Base-by-base conservation (phyloP, 2,797 vertebrate genomes). In the Amblyraja radiata region DNA sequence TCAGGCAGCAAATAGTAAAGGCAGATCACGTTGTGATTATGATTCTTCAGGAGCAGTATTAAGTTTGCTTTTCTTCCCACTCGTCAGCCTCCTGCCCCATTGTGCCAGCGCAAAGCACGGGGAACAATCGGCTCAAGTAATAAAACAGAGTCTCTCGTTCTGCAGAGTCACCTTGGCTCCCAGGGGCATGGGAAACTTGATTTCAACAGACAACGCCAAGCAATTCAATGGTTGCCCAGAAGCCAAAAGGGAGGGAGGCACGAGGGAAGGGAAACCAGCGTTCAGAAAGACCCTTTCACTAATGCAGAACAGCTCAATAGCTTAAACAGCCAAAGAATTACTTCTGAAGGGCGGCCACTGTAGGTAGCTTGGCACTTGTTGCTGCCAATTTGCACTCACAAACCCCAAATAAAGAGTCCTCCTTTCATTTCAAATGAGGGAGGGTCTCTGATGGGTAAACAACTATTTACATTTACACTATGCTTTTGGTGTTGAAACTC, bases 131-230 rank as follows among this genome's bases (percentile, higher is more conserved):
- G 61, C 63, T 3, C 61, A 65, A 68, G 84, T 9, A 68, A 68
- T 88, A 88, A 88, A 88, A 88, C 65, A 13, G 65, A 36, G 68
- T 68, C 61, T 68, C 84, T 63, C 36, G 84, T 65, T 68, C 84
- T 21, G n/a, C 32, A 32, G 84, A 68, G 84, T 88, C 84, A 88
- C 84, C 84, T 88, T 88, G 84, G 84, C 84, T 88, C 84, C 84
- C 63, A 16, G 63, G 84, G 84, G 84, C 84, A 88, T 88, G 84
- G 84, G 84, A 88, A 88, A 88, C 65, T 18, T 36, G 63, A 88
- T 88, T 88, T 68, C 9, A 68, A 68, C 7, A 23, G 7, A 23
- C 84, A 68, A 74, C 2, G n/a, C 84, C 65, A 65, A 65, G n/a
- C 65, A 8, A 88, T n/a, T 88, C 84, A 88, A 68, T 88, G 84